Evolutionary conservation across 2,113 vertebrate species (phyloP).

Genomic region (Scopus umbretta): DNA sequence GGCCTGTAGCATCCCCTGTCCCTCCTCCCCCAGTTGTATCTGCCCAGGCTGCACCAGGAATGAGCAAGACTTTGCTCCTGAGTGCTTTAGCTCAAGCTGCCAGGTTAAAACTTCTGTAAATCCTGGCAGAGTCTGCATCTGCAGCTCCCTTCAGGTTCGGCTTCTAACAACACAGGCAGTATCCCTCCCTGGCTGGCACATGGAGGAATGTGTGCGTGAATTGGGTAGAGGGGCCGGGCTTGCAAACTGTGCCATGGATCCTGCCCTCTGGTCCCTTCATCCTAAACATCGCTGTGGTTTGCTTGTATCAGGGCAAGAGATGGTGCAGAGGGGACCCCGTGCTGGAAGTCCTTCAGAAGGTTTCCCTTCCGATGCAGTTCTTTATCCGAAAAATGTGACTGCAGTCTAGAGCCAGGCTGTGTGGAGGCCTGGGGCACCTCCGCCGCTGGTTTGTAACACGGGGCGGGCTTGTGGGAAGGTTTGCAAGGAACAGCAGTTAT

Average conservation of each 20-base stretch:
- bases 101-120: neutral
- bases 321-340: neutral
- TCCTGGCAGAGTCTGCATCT: neutral
- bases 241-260: neutral
- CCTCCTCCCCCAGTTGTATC: neutral
- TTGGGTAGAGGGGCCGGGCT: neutral
- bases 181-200: neutral
- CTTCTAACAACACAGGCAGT: neutral
- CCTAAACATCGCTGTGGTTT: neutral
- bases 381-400: neutral
- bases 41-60: neutral
- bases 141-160: neutral
- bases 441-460: accelerated
- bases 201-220: accelerated
- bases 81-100: neutral
- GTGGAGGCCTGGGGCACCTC: neutral
- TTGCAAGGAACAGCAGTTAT: neutral
- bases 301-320: neutral
- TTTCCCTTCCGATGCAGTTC: neutral
- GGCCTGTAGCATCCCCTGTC: neutral
- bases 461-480: neutral
- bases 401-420: neutral
- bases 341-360: neutral
- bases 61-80: neutral
- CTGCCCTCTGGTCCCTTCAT: neutral